A percentile compares a stretch with the other conserved stretches of the same genome.
These are phyloP conservation scores for Thaumetopoea pityocampa DNA, from an alignment of 1,140 invertebrate species.

Conservation along the genomic window DNA sequence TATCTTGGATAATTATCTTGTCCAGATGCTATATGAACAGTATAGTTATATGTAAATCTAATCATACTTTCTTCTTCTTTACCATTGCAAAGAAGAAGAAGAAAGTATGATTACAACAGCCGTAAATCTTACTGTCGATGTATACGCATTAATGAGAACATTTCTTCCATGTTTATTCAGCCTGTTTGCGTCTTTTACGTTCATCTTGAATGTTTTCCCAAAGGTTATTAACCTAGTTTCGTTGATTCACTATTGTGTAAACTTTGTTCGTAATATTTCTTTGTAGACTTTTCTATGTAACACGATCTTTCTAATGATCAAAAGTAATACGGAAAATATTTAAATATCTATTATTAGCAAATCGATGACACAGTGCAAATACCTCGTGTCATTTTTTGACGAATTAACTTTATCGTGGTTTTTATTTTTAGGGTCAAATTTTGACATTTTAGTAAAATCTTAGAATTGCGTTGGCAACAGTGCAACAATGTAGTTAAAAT, in stretches of 20 bases:
- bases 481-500: constrained; percentile 13
- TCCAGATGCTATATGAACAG: no score
- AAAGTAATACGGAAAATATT: neutral
- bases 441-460: no score
- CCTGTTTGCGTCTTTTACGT: constrained; percentile 37
- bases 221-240: constrained; percentile 64
- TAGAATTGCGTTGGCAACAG: no score
- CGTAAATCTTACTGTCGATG: neutral
- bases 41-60: no score
- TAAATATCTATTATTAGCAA: neutral
- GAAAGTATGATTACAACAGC: constrained; percentile 6
- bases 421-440: constrained; percentile 12
- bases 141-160: constrained; percentile 17
- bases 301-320: neutral
- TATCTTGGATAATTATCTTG: no score
- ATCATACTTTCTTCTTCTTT: no score
- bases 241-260: constrained; percentile 25
- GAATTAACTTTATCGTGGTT: constrained; percentile 5
- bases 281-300: constrained; percentile 23
- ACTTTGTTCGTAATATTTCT: constrained; percentile 25
- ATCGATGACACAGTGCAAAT: constrained; percentile 6
- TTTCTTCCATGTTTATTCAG: constrained; percentile 47
- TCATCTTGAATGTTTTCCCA: constrained; percentile 30
- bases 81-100: neutral
- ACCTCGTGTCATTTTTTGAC: neutral